Conservation (phyloP, 2,888 invertebrate species). For the Latheticus oryzae region DNA sequence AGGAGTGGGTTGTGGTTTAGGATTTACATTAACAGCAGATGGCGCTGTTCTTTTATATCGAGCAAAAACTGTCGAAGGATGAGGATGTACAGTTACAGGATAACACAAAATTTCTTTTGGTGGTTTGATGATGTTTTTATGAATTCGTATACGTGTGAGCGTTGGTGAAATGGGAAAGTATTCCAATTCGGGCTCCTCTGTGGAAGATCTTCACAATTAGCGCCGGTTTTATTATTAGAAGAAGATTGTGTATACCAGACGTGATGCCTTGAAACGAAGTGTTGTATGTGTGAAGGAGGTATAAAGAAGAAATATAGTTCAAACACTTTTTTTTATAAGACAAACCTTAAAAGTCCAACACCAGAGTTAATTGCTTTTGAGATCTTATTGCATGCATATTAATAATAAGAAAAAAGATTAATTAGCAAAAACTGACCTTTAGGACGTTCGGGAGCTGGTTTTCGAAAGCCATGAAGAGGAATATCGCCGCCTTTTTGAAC, state of each 20-base stretch:
- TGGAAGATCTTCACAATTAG: constrained; percentile 63
- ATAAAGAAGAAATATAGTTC: constrained; percentile 33
- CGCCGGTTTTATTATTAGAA: constrained; percentile 11
- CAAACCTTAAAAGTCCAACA: constrained; percentile 40
- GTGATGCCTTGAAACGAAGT: constrained; percentile 6
- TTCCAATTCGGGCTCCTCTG: constrained; percentile 84
- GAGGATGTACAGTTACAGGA: constrained; percentile 66
- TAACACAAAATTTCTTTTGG: constrained; percentile 73
- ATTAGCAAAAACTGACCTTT: constrained; percentile 71
- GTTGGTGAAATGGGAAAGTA: constrained; percentile 86
- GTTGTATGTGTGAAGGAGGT: constrained; percentile 7
- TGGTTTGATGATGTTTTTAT: constrained; percentile 70
- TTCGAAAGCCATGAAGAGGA: constrained; percentile 90
- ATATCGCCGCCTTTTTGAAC: constrained; percentile 96
- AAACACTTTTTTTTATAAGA: constrained; percentile 35
- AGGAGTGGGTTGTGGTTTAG: constrained; percentile 55
- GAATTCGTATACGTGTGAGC: constrained; percentile 82
- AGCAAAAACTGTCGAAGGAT: constrained; percentile 68
- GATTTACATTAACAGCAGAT: constrained; percentile 65
- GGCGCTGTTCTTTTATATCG: constrained; percentile 73
- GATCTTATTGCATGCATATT: neutral
- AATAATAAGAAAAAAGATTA: too few species aligned
- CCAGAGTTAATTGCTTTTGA: constrained; percentile 30
- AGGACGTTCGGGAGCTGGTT: constrained; percentile 86
- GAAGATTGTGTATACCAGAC: neutral